phyloP scores from a whole-genome alignment of 2,797 vertebrate species.

The Choloepus didactylus region DNA sequence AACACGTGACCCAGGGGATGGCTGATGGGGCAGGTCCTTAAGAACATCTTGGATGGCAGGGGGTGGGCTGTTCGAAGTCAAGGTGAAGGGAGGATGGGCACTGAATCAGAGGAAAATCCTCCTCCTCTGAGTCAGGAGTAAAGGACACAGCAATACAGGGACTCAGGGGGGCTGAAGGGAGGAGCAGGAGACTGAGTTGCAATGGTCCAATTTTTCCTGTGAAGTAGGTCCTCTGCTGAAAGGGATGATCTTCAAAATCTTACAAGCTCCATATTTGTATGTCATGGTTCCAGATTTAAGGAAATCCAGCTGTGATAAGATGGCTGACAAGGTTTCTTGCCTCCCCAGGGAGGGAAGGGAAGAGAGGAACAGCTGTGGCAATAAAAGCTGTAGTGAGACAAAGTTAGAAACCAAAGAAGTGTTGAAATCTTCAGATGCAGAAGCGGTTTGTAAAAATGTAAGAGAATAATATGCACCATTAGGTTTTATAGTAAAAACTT shows the following conservation, averaged over 20 bases:
- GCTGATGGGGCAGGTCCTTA: not conserved
- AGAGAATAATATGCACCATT: not conserved
- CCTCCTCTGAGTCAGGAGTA: not conserved
- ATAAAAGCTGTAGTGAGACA: not conserved
- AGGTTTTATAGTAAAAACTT: not conserved
- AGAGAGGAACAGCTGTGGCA: not conserved
- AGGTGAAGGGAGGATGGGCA: not conserved
- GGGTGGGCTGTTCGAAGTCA: too few relatives aligned
- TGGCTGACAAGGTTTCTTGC: too few relatives aligned
- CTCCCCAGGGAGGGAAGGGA: too few relatives aligned
- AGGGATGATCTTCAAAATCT: not conserved
- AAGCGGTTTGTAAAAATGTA: not conserved
- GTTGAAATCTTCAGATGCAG: not conserved
- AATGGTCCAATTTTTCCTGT: not conserved
- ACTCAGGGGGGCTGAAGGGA: not conserved
- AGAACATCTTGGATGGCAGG: not conserved
- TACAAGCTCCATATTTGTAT: too few relatives aligned
- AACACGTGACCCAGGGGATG: not conserved
- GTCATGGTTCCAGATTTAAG: too few relatives aligned
- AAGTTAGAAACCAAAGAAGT: not conserved
- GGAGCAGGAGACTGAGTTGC: not conserved
- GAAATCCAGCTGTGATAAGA: too few relatives aligned
- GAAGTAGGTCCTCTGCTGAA: not conserved
- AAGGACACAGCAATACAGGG: not conserved
- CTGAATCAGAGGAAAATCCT: not conserved